Conservation (phyloP, 2,888 invertebrate genomes). For the Tipula unca region DNA sequence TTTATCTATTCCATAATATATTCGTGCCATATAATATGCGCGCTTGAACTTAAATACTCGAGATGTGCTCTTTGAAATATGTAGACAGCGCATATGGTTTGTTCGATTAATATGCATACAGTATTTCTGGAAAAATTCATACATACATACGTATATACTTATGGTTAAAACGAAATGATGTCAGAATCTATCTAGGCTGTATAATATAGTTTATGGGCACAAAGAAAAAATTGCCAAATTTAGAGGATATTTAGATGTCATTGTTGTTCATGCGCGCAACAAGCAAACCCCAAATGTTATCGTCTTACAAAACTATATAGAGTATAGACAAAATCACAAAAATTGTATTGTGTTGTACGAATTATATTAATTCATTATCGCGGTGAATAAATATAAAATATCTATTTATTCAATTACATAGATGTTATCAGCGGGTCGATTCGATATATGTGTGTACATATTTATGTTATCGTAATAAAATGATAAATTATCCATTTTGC, state of each 20-base stretch:
- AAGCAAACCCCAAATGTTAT: not conserved
- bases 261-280: not conserved
- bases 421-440: not conserved
- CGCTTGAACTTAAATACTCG: not conserved
- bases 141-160: no score
- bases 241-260: constrained; percentile 14
- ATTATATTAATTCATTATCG: not conserved
- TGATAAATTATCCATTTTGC: not conserved
- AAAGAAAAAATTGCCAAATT: not conserved
- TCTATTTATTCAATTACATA: not conserved
- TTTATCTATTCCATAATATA: not conserved
- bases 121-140: not conserved
- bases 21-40: not conserved
- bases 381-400: not conserved
- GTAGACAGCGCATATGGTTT: not conserved
- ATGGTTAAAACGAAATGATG: not conserved
- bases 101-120: not conserved
- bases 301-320: not conserved
- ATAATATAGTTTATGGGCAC: not conserved
- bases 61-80: not conserved
- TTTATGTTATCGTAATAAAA: not conserved
- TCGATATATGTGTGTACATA: not conserved
- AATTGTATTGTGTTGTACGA: not conserved
- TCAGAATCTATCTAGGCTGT: not conserved
- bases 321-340: not conserved